Evolutionary conservation across 2,797 vertebrate genomes (phyloP).

Genomic region (Galago senegalensis): DNA sequence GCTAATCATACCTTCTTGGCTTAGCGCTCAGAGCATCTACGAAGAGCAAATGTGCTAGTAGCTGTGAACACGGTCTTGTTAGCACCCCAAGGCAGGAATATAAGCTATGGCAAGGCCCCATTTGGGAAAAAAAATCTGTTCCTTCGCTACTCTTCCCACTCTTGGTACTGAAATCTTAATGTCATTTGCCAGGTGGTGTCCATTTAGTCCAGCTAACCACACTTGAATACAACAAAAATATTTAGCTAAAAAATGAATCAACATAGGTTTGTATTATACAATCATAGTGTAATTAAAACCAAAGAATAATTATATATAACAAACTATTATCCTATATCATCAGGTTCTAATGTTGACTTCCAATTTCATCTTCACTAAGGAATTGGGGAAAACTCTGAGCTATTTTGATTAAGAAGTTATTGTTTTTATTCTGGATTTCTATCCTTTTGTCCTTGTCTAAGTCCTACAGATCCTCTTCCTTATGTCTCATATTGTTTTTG

Average conservation of each 20-base stretch:
- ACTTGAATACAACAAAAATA: constrained; percentile 34
- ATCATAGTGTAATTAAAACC: constrained; percentile 46
- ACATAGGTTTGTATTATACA: not conserved
- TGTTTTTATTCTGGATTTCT: constrained; percentile 40
- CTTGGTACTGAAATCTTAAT: not conserved
- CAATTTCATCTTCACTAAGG: constrained; percentile 34
- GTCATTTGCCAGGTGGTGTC: not conserved
- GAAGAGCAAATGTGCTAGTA: not conserved
- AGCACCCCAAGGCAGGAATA: not conserved
- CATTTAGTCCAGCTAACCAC: not conserved
- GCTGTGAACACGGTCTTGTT: not conserved
- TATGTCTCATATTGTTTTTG: constrained; percentile 5
- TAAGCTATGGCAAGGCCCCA: not conserved
- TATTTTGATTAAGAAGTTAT: constrained; percentile 48
- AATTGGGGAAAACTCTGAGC: not conserved
- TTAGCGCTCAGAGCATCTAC: constrained; percentile 31
- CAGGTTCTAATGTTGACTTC: constrained; percentile 46
- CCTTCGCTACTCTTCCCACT: not conserved
- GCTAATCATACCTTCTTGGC: constrained; percentile 3
- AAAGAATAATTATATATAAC: not conserved
- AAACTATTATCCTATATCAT: not conserved
- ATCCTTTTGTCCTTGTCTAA: constrained; percentile 21
- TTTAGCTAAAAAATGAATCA: constrained; percentile 45
- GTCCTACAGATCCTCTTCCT: not conserved
- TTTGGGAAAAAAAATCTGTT: constrained; percentile 27